A percentile compares a stretch with the other conserved stretches of the same genome.
phyloP scores from a whole-genome alignment of 2,888 invertebrate genomes.

The Exocentrus adspersus region DNA sequence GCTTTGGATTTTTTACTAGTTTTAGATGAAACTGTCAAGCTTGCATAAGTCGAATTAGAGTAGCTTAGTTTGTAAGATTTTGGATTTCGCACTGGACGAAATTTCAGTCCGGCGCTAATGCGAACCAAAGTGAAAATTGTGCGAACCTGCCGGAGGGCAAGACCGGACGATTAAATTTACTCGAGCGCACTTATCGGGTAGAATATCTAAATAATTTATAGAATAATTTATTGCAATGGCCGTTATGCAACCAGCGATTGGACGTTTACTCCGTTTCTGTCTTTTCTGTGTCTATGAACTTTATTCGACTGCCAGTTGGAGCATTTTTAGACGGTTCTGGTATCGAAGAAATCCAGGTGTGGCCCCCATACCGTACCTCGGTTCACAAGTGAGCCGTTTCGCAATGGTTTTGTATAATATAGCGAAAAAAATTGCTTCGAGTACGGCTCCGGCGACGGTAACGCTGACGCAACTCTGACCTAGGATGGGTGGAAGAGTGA shows the following conservation, averaged over 20 bases:
- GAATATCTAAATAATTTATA: constrained; percentile 38
- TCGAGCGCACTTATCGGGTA: constrained; percentile 27
- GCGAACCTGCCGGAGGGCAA: constrained; percentile 12
- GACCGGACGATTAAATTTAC: constrained; percentile 24
- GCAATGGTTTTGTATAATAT: background rate
- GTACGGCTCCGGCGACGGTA: constrained; percentile 8
- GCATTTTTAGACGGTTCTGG: constrained; percentile 14
- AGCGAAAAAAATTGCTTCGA: background rate
- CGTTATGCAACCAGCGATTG: constrained; percentile 33
- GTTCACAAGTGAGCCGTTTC: constrained; percentile 13
- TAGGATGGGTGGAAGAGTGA: constrained; percentile 56
- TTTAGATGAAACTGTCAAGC: no score
- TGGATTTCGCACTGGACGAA: no score
- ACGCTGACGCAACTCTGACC: constrained; percentile 54
- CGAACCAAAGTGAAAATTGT: constrained; percentile 5
- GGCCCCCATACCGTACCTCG: constrained; percentile 7
- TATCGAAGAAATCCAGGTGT: constrained; percentile 4
- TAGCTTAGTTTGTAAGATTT: no score
- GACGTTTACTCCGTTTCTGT: constrained; percentile 32
- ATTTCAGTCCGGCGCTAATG: constrained; percentile 6
- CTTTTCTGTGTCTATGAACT: constrained; percentile 24
- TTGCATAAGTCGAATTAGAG: no score
- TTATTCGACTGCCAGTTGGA: constrained; percentile 7
- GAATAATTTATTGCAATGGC: constrained; percentile 32
- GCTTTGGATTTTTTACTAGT: no score